A percentile compares a stretch with the other conserved stretches of the same genome.
phyloP scores from a whole-genome alignment of 2,888 invertebrate species.

The Tillus elongatus region DNA sequence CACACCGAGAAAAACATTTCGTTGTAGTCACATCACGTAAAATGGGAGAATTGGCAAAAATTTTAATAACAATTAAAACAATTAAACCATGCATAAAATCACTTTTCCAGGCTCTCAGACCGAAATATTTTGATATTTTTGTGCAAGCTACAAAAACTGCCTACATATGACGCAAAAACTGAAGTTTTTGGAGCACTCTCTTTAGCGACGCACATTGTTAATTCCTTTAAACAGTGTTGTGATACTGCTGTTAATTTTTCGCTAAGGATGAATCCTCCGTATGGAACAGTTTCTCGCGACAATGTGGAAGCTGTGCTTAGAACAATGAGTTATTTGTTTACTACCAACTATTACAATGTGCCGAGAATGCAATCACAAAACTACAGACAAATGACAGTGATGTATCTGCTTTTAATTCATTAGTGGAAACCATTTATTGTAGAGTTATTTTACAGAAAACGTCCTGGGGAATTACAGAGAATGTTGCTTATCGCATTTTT shows the following conservation, averaged over 20 bases:
- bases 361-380: not conserved
- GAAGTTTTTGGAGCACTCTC: conserved; percentile 11
- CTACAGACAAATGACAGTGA: conserved; percentile 1
- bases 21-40: not conserved
- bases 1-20: not conserved
- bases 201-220: conserved; percentile 8
- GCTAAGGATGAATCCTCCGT: not conserved
- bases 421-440: conserved; percentile 11
- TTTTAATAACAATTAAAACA: too few relatives aligned
- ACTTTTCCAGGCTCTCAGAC: conserved; percentile 1
- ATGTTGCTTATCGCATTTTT: not conserved
- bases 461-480: conserved; percentile 11
- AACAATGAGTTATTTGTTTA: conserved; percentile 3
- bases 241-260: conserved; percentile 5
- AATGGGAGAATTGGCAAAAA: too few relatives aligned
- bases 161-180: too few relatives aligned
- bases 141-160: conserved; percentile 2
- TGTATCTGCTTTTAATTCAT: not conserved
- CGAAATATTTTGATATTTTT: conserved; percentile 4
- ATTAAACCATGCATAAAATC: not conserved
- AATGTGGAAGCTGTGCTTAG: not conserved
- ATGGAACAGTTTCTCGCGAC: too few relatives aligned
- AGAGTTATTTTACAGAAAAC: conserved; percentile 12
- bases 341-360: conserved; percentile 5
- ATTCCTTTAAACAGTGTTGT: conserved; percentile 11